Conservation (phyloP, 2,113 vertebrate species). For the Micromys minutus region DNA sequence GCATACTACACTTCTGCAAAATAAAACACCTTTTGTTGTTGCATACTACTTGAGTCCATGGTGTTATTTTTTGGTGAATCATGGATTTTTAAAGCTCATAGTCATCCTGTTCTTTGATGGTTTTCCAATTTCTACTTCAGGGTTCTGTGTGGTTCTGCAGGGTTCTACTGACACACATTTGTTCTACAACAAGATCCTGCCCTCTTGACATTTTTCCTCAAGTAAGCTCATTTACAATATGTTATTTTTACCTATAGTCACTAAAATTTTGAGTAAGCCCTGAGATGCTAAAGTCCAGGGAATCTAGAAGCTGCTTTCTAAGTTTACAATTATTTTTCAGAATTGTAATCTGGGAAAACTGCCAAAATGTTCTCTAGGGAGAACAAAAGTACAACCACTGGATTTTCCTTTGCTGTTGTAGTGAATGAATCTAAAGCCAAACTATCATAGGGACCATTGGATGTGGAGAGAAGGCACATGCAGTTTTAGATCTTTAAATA, state of each 20-base stretch:
- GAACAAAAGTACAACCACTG: neutral
- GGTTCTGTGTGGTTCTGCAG: accelerated
- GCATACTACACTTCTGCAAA: no score
- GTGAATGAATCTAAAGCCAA: neutral
- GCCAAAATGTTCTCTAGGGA: conserved; percentile 41
- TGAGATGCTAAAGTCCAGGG: conserved; percentile 2
- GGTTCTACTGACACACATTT: accelerated
- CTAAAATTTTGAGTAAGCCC: neutral
- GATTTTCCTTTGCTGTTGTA: neutral
- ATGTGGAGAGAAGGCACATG: neutral
- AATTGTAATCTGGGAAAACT: conserved; percentile 60
- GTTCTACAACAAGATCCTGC: neutral
- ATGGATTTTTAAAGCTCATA: no score
- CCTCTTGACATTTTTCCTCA: neutral
- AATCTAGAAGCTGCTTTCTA: conserved; percentile 22
- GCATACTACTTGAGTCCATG: no score
- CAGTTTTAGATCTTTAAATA: neutral
- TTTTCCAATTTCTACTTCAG: neutral
- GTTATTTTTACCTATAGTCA: neutral
- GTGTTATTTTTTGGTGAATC: no score
- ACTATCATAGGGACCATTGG: neutral
- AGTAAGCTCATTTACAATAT: neutral
- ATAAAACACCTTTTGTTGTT: no score
- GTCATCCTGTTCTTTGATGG: neutral
- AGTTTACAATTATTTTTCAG: neutral